Conservation (phyloP, 2,888 invertebrate species). For the Cyaniris semiargus region DNA sequence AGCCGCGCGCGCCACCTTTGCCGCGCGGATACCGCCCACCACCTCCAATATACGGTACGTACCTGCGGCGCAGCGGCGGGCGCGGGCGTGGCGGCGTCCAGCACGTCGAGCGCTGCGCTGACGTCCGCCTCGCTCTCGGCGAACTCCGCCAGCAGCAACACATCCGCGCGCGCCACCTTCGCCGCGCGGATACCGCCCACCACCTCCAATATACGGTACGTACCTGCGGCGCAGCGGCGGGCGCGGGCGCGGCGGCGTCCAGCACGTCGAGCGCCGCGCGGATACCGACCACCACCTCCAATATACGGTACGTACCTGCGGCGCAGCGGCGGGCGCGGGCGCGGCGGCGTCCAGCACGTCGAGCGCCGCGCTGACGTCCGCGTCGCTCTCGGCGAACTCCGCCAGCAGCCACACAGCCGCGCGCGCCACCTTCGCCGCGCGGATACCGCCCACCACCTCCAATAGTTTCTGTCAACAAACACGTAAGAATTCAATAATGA, state of each 20-base stretch:
- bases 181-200: conserved; percentile 94
- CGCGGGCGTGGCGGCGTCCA: too few relatives aligned
- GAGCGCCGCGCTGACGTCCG: conserved; percentile 90
- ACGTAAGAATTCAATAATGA: neutral
- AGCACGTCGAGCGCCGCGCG: conserved; percentile 89
- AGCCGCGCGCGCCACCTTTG: conserved; percentile 95
- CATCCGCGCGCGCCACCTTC: conserved; percentile 94
- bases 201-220: conserved; percentile 82
- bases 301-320: conserved; percentile 8
- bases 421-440: conserved; percentile 94
- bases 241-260: conserved; percentile 55
- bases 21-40: conserved; percentile 92
- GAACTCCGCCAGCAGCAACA: conserved; percentile 99
- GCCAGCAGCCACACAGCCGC: conserved; percentile 98
- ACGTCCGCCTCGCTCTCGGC: conserved; percentile 90
- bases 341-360: conserved; percentile 81
- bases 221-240: conserved; percentile 36
- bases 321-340: conserved; percentile 45
- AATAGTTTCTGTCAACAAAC: conserved; percentile 77
- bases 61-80: too few relatives aligned
- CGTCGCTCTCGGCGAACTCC: conserved; percentile 91
- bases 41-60: conserved; percentile 92
- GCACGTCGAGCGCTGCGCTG: too few relatives aligned
- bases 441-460: conserved; percentile 92
- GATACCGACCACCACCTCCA: too few relatives aligned